Base-by-base conservation (phyloP, 2,797 vertebrate species). In the Myotis pilosus region DNA sequence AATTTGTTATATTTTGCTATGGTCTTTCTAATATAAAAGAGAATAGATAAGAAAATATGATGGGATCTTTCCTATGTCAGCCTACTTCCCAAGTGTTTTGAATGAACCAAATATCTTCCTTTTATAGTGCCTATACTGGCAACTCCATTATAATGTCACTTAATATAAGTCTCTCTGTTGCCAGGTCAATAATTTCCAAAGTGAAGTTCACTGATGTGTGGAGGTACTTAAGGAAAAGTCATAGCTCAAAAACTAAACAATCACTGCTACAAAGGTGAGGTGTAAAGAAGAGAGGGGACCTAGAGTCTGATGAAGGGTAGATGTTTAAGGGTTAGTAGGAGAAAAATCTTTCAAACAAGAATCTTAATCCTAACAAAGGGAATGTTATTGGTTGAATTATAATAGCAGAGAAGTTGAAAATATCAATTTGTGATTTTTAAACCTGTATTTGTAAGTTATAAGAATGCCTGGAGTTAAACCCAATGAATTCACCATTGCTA, bases 371-470 rank as follows among this genome's bases (percentile, higher is more conserved):
- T 90, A 86, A 87, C 25, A 80, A 91, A 88, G 51, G 25, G 51
- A 88, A 84, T n/a, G 16, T 53, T 1, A 16, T 20, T 85, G 36
- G 51, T 33, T 81, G 76, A 87, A 80, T 92, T 92, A 89, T 7
- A 64, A 33, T 30, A 71, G 57, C 53, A 94, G 60, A 53, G 6
- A 89, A 25, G 0, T 8, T 75, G 44, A 93, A 93, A 85, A 80
- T 62, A 47, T n/a, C 38, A 91, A 41, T 20, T 38, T 62, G 25
- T 75, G 38, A 16, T 71, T 96, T 89, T 93, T 79, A 60, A 92
- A 85, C 51, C 23, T 47, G 8, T 53, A 22, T 82, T 78, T 83
- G 3, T 76, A 80, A 82, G 13, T 20, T 92, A 44, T 78, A 90
- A 23, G 64, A 92, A 66, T 68, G n/a, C 44, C 51, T 76, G 8